Percentiles rank a stretch among this genome's conserved stretches.
Evolutionary conservation across 2,888 invertebrate species (phyloP).

Genomic region (Petrophora chlorosata): DNA sequence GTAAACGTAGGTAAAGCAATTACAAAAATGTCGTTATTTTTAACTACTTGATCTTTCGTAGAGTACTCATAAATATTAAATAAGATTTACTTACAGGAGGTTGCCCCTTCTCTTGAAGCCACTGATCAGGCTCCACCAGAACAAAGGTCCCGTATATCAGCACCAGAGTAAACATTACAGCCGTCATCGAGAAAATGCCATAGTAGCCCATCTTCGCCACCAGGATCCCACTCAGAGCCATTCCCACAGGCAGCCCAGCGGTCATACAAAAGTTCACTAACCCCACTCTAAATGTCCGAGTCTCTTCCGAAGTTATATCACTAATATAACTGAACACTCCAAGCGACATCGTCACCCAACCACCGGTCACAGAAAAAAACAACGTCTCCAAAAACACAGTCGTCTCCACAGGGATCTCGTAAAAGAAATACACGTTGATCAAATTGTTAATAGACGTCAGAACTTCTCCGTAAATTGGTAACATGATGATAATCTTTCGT

Average conservation of each 20-base stretch:
- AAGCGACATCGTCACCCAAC: conserved; percentile 84
- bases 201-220: conserved; percentile 72
- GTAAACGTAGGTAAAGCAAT: too few species aligned
- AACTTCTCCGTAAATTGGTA: conserved; percentile 83
- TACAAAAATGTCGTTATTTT: too few species aligned
- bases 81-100: conserved; percentile 59
- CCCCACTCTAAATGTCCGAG: conserved; percentile 85
- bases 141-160: conserved; percentile 88
- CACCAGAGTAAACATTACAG: conserved; percentile 80
- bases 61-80: not conserved
- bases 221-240: conserved; percentile 80
- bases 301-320: conserved; percentile 83
- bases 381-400: conserved; percentile 81
- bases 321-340: conserved; percentile 86
- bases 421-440: conserved; percentile 83
- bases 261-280: conserved; percentile 85
- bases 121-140: conserved; percentile 85
- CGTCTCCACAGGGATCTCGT: conserved; percentile 81
- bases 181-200: conserved; percentile 70
- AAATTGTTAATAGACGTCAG: conserved; percentile 77
- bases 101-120: conserved; percentile 60
- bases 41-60: too few species aligned
- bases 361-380: conserved; percentile 79
- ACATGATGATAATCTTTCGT: conserved; percentile 82
- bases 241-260: conserved; percentile 82